Evolutionary conservation across 2,113 vertebrate species (phyloP).

Genomic region (Nerophis ophidion): DNA sequence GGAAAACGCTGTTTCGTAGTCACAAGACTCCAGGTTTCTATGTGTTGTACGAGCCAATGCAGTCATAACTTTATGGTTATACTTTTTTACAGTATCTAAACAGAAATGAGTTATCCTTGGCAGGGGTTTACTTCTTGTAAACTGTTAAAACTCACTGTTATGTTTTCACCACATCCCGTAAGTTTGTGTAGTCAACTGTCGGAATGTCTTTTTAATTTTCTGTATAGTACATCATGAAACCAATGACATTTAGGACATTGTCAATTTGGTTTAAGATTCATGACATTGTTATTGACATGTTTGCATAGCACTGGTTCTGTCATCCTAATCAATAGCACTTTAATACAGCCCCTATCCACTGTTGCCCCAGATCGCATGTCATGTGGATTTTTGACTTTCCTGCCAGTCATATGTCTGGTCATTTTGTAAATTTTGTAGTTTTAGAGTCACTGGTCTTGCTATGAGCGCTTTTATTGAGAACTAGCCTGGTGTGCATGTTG

Average conservation of each 20-base stretch:
- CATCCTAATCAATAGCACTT: slow-evolving; percentile 21
- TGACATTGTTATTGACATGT: slow-evolving; percentile 5
- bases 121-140: not conserved
- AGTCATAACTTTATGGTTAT: slow-evolving; percentile 4
- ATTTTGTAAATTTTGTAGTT: slow-evolving; percentile 33
- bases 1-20: slow-evolving; percentile 21
- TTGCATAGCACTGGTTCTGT: slow-evolving; percentile 6
- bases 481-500: slow-evolving; percentile 22
- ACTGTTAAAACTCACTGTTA: slow-evolving; percentile 1
- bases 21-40: slow-evolving; percentile 4
- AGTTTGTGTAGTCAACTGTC: not conserved
- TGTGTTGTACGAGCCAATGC: slow-evolving; percentile 1
- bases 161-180: not conserved
- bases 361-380: slow-evolving; percentile 26
- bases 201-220: slow-evolving; percentile 10
- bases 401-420: slow-evolving; percentile 27
- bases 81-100: slow-evolving; percentile 12
- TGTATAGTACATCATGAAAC: not conserved
- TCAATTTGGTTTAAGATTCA: not conserved
- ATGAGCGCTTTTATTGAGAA: slow-evolving; percentile 39
- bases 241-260: no score
- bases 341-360: slow-evolving; percentile 4
- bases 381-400: slow-evolving; percentile 25
- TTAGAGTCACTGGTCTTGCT: slow-evolving; percentile 31
- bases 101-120: slow-evolving; percentile 12